These are phyloP conservation scores for Sebastes kiyomatsui DNA, from an alignment of 2,797 vertebrate genomes.

Conservation along the genomic window DNA sequence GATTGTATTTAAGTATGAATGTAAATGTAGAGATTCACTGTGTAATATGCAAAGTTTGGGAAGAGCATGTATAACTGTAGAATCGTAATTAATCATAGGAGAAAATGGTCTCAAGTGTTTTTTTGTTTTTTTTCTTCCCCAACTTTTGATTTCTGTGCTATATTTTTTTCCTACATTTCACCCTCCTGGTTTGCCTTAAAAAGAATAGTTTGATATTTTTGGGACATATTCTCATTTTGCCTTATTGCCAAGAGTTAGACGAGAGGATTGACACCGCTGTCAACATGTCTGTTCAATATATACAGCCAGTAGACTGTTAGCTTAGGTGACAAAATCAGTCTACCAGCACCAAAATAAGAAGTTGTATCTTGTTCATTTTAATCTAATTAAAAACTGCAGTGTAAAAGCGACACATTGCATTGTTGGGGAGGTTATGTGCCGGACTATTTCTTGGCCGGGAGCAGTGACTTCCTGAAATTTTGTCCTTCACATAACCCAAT, in stretches of 20 bases:
- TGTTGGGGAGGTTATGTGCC: too few relatives aligned
- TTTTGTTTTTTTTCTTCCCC: neutral
- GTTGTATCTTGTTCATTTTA: neutral
- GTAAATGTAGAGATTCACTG: slow-evolving; percentile 46
- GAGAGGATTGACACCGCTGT: neutral
- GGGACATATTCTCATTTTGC: neutral
- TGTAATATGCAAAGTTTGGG: neutral
- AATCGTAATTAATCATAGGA: neutral
- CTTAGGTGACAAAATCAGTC: neutral
- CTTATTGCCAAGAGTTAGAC: neutral
- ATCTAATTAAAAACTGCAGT: neutral
- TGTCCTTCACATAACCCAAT: neutral
- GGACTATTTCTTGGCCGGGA: neutral
- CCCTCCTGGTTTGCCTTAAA: neutral
- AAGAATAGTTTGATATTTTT: neutral
- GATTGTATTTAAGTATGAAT: slow-evolving; percentile 70
- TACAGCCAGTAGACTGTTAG: neutral
- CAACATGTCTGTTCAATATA: neutral
- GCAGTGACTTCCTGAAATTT: neutral
- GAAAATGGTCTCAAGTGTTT: neutral
- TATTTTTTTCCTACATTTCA: neutral
- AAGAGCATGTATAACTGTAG: slow-evolving; percentile 12
- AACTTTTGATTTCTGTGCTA: neutral
- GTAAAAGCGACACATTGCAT: neutral
- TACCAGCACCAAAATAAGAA: neutral